Percentiles rank a stretch among this genome's conserved stretches.
Conservation (phyloP, 2,797 vertebrate species). For the Mus caroli region DNA sequence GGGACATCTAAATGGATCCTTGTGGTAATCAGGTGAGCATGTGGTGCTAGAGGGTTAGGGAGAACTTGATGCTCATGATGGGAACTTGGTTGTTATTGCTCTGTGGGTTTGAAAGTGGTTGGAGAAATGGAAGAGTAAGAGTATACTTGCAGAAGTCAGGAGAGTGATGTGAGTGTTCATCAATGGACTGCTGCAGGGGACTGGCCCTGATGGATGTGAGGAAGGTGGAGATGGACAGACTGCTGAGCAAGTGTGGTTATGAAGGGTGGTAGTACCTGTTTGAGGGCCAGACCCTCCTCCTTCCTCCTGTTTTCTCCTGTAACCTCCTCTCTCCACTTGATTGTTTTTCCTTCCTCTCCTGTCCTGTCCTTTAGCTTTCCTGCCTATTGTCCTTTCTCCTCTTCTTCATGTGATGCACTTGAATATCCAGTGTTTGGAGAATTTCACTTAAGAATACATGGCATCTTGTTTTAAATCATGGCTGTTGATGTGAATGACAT, state of each 20-base stretch:
- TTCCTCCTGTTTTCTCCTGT: not conserved
- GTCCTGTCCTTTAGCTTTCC: not conserved
- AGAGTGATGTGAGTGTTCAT: not conserved
- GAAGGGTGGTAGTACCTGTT: not conserved
- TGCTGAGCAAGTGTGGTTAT: not conserved
- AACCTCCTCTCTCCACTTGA: not conserved
- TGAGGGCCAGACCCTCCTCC: not conserved
- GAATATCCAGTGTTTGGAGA: not conserved
- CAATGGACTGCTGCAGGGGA: not conserved
- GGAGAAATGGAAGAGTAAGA: not conserved
- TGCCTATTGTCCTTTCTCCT: not conserved
- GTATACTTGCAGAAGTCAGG: not conserved
- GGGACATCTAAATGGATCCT: not conserved
- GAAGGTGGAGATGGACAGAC: not conserved
- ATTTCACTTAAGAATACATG: not conserved
- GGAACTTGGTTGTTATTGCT: not conserved
- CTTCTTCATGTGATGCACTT: not conserved
- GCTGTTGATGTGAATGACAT: not conserved
- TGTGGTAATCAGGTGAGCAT: constrained; percentile 9
- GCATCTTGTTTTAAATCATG: not conserved
- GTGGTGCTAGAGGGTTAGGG: not conserved
- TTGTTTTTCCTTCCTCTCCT: not conserved
- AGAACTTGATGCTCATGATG: not conserved
- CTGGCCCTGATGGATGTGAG: not conserved
- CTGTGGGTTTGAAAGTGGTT: constrained; percentile 8